phyloP scores from a whole-genome alignment of 2,888 invertebrate species.

The Diadegma fenestrale region DNA sequence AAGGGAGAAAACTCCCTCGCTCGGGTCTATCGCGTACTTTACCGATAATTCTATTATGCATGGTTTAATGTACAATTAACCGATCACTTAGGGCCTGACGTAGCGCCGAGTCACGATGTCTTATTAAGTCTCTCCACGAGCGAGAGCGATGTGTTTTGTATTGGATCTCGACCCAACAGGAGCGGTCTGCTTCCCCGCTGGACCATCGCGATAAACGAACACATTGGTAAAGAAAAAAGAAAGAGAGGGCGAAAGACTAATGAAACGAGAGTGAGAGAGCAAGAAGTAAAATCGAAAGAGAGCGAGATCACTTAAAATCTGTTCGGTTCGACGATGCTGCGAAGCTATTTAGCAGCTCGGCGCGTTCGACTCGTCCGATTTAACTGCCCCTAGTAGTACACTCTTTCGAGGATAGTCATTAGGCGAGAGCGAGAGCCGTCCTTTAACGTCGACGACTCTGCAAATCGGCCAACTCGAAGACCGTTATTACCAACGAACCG shows the following conservation, averaged over 20 bases:
- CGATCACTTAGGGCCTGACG: slow-evolving; percentile 84
- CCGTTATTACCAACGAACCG: slow-evolving; percentile 68
- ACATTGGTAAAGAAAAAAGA: slow-evolving; percentile 37
- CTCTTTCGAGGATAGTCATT: slow-evolving; percentile 69
- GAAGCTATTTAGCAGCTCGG: slow-evolving; percentile 64
- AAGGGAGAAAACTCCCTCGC: slow-evolving; percentile 56
- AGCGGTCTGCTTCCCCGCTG: slow-evolving; percentile 64
- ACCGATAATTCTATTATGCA: slow-evolving; percentile 84
- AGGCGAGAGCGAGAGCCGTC: slow-evolving; percentile 65
- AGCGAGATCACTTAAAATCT: slow-evolving; percentile 56
- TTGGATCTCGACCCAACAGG: slow-evolving; percentile 54
- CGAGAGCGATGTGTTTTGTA: slow-evolving; percentile 59
- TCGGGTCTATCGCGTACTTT: slow-evolving; percentile 55
- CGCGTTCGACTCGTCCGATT: slow-evolving; percentile 65
- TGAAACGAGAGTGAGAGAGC: slow-evolving; percentile 18
- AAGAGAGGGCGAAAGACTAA: slow-evolving; percentile 34
- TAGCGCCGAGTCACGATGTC: slow-evolving; percentile 84
- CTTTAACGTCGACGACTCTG: slow-evolving; percentile 67
- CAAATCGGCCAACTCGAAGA: slow-evolving; percentile 68
- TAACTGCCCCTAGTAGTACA: slow-evolving; percentile 67
- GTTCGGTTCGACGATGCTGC: slow-evolving; percentile 46
- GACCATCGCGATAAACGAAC: slow-evolving; percentile 58
- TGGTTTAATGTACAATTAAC: slow-evolving; percentile 85
- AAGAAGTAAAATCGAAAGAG: slow-evolving; percentile 28
- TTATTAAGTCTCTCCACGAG: slow-evolving; percentile 82